Conservation (phyloP, 2,888 invertebrate genomes). For the Panzeria rudis region DNA sequence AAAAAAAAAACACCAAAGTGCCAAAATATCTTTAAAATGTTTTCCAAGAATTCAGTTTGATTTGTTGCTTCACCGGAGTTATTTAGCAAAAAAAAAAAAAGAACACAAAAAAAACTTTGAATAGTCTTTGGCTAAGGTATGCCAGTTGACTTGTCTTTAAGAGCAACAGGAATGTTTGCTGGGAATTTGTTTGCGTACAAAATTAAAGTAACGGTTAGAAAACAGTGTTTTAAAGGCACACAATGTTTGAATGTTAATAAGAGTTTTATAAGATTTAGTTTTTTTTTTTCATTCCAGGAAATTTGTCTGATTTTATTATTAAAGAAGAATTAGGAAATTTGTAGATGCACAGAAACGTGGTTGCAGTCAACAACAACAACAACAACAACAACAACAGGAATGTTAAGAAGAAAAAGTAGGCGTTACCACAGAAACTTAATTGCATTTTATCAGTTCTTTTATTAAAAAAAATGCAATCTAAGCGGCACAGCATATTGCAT, state of each 20-base stretch:
- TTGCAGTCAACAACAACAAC: constrained; percentile 1
- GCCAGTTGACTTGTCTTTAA: constrained; percentile 2
- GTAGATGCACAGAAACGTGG: constrained; percentile 5
- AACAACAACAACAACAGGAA: no score
- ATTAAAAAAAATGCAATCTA: constrained; percentile 33
- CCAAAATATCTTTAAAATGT: constrained; percentile 65
- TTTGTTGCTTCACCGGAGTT: constrained; percentile 48
- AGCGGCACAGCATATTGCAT: constrained; percentile 35
- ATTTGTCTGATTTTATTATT: constrained; percentile 49
- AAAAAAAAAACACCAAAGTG: constrained; percentile 54
- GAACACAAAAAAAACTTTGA: background rate
- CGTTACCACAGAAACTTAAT: constrained; percentile 40
- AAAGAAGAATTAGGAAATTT: constrained; percentile 29
- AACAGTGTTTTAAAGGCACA: constrained; percentile 44
- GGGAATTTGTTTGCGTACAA: constrained; percentile 29
- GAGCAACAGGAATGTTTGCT: constrained; percentile 40
- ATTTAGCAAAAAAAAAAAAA: constrained; percentile 22
- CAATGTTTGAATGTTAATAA: constrained; percentile 34
- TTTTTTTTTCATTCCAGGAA: constrained; percentile 30
- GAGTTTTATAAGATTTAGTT: constrained; percentile 11
- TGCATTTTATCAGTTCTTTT: constrained; percentile 46
- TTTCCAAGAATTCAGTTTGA: constrained; percentile 67
- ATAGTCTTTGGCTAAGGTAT: constrained; percentile 28
- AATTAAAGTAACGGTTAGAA: constrained; percentile 65
- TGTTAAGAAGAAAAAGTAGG: constrained; percentile 28